These are phyloP conservation scores for Pararge aegeria DNA, from an alignment of 1,140 invertebrate genomes.

Conservation along the genomic window DNA sequence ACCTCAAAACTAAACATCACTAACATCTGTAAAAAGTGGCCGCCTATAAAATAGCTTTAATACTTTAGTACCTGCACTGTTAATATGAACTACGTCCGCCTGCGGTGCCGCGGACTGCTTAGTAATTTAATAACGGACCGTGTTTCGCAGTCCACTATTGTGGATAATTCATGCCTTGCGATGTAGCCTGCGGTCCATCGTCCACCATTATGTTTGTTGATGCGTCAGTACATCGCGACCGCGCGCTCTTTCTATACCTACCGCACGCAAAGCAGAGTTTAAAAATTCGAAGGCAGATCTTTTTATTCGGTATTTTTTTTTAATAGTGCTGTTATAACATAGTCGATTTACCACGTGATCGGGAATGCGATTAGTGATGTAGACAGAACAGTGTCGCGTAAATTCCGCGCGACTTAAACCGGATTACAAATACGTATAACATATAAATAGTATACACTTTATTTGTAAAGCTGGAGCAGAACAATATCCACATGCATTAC, in stretches of 20 bases:
- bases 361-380: slow-evolving; percentile 41
- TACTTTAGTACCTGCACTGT: no score
- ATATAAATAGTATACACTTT: slow-evolving; percentile 9
- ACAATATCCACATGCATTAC: slow-evolving; percentile 75
- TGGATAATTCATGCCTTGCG: slow-evolving; percentile 57
- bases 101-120: slow-evolving; percentile 31
- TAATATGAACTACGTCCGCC: slow-evolving; percentile 12
- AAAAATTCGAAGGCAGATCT: neutral
- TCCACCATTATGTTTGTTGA: slow-evolving; percentile 46
- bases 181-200: slow-evolving; percentile 34
- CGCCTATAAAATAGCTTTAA: no score
- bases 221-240: slow-evolving; percentile 61
- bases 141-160: slow-evolving; percentile 54
- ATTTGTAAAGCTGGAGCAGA: slow-evolving; percentile 71
- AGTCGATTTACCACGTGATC: slow-evolving; percentile 28
- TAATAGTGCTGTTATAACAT: slow-evolving; percentile 13
- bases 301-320: neutral
- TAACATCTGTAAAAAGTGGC: no score
- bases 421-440: slow-evolving; percentile 20
- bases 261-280: slow-evolving; percentile 24
- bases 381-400: slow-evolving; percentile 37
- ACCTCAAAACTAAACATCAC: no score
- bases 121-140: slow-evolving; percentile 66
- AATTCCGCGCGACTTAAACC: slow-evolving; percentile 32
- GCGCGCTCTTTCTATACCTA: slow-evolving; percentile 39